Conservation (phyloP, 2,113 vertebrate genomes). For the Aleadryas rufinucha region DNA sequence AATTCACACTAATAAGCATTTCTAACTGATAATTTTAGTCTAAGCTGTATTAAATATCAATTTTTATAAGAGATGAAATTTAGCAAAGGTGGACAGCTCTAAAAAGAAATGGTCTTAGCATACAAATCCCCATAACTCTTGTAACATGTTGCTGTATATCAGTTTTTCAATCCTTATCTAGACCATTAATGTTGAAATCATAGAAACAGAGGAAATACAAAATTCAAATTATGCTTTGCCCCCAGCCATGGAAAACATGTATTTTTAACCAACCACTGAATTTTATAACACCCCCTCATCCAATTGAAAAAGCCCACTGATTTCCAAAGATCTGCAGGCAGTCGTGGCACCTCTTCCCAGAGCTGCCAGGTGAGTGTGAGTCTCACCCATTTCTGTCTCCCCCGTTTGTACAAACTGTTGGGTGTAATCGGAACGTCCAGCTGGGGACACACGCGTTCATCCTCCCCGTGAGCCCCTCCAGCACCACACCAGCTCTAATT, state of each 20-base stretch:
- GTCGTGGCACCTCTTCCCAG: neutral
- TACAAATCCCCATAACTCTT: neutral
- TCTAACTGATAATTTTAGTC: neutral
- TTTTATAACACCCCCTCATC: neutral
- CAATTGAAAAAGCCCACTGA: neutral
- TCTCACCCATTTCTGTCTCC: neutral
- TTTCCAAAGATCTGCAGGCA: neutral
- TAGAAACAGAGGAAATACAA: neutral
- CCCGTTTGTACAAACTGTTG: neutral
- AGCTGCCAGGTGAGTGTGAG: neutral
- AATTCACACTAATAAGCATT: neutral
- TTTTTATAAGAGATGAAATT: neutral
- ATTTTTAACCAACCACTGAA: neutral
- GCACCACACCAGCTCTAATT: neutral
- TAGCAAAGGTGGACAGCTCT: neutral
- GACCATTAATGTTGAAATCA: neutral
- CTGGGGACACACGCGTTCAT: neutral
- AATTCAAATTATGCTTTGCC: neutral
- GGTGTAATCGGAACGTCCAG: neutral
- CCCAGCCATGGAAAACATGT: neutral
- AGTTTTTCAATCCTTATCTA: neutral
- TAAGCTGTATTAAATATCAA: neutral
- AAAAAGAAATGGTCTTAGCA: neutral
- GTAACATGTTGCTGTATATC: fast-evolving
- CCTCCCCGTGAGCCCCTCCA: neutral